These are phyloP conservation scores for Xyrichtys novacula DNA, from an alignment of 2,797 vertebrate species.

Conservation along the genomic window DNA sequence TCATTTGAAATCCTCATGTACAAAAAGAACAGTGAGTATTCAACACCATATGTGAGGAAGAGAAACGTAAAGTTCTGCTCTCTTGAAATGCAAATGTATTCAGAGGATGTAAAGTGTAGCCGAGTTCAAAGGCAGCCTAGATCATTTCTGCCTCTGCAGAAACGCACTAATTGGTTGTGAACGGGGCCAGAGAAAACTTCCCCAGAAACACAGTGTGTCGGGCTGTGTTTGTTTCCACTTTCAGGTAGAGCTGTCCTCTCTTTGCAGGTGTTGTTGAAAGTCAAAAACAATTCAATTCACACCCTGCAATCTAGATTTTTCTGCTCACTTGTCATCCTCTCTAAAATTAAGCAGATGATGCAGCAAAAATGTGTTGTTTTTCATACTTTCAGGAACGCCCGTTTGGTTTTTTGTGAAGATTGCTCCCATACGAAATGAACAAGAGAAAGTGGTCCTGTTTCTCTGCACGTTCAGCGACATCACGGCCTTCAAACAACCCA, in stretches of 20 bases:
- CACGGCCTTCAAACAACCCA: conserved; percentile 98
- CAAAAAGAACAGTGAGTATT: conserved; percentile 98
- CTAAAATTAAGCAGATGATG: conserved; percentile 13
- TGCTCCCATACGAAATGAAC: conserved; percentile 97
- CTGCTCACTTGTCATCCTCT: conserved; percentile 1
- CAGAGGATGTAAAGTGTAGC: conserved; percentile 48
- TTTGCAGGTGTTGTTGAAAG: conserved; percentile 39
- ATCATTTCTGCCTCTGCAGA: conserved; percentile 63
- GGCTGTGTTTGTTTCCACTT: conserved; percentile 42
- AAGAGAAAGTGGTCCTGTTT: conserved; percentile 98
- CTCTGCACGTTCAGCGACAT: conserved; percentile 99
- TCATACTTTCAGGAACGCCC: conserved; percentile 89
- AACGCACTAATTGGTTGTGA: conserved; percentile 70
- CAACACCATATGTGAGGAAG: not conserved
- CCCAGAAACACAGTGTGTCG: conserved; percentile 19
- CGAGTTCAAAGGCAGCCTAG: conserved; percentile 70
- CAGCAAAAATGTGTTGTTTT: conserved; percentile 13
- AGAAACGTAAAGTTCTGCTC: conserved; percentile 22
- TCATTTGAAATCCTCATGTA: conserved; percentile 99
- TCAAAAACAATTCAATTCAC: conserved; percentile 23
- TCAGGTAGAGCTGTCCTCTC: conserved; percentile 23
- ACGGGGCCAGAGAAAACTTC: conserved; percentile 44
- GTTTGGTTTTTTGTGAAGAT: conserved; percentile 99
- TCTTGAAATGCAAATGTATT: conserved; percentile 80
- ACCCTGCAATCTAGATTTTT: conserved; percentile 10